phyloP scores from a whole-genome alignment of 2,113 vertebrate genomes.

The Archocentrus centrarchus region DNA sequence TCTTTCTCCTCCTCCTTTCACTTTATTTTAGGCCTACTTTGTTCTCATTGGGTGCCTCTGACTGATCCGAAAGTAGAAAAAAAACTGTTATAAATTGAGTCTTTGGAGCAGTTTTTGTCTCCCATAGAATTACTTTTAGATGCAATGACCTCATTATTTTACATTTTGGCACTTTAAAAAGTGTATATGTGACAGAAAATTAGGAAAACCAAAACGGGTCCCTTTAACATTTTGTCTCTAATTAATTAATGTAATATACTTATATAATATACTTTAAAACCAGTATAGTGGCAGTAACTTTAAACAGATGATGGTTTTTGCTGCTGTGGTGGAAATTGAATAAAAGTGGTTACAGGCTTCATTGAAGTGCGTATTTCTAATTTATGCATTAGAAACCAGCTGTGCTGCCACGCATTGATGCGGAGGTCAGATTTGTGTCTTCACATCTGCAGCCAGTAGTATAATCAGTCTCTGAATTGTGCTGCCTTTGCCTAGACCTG shows the following conservation, averaged over 20 bases:
- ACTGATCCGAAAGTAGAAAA: neutral
- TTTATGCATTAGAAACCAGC: neutral
- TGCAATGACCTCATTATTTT: neutral
- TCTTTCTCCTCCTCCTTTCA: neutral
- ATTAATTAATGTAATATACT: neutral
- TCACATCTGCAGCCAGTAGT: neutral
- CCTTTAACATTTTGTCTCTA: neutral
- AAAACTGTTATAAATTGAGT: too few relatives aligned
- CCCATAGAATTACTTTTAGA: neutral
- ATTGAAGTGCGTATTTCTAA: neutral
- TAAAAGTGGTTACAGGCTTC: neutral
- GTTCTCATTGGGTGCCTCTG: neutral
- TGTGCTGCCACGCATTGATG: neutral
- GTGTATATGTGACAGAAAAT: neutral
- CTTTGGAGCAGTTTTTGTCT: neutral
- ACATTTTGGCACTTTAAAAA: neutral
- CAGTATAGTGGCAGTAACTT: neutral
- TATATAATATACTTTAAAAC: neutral
- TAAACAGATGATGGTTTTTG: neutral
- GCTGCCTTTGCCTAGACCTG: neutral
- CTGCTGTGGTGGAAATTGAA: neutral
- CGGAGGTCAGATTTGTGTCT: neutral
- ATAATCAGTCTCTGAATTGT: neutral
- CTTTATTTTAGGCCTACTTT: neutral
- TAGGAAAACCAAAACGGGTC: neutral